These are phyloP conservation scores for Marcusenius ussheri DNA, from an alignment of 2,113 vertebrate species.

Conservation along the genomic window DNA sequence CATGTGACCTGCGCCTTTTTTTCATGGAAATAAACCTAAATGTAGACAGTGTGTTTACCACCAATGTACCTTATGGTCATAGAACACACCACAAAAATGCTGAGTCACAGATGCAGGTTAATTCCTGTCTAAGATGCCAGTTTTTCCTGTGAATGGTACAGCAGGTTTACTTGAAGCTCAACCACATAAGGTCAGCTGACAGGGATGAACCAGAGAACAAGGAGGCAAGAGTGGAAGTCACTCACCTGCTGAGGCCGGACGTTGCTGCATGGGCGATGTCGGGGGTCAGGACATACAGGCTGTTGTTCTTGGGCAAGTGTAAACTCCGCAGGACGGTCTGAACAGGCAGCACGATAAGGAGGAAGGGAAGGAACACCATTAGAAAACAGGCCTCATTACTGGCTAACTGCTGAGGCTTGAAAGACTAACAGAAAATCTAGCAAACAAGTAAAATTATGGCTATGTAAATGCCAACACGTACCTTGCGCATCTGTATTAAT, in stretches of 20 bases:
- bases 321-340: slow-evolving; percentile 89
- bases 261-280: slow-evolving; percentile 85
- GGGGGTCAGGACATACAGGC: slow-evolving; percentile 94
- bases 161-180: background rate
- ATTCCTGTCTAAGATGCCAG: background rate
- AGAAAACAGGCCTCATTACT: background rate
- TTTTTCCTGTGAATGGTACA: background rate
- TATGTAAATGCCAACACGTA: too few relatives aligned
- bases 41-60: background rate
- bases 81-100: background rate
- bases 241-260: slow-evolving; percentile 85
- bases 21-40: background rate
- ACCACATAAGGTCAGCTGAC: background rate
- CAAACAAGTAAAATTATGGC: too few relatives aligned
- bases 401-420: too few relatives aligned
- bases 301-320: slow-evolving; percentile 98
- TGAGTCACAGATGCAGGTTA: background rate
- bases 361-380: background rate
- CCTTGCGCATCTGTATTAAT: background rate
- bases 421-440: too few relatives aligned
- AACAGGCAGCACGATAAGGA: slow-evolving; percentile 6
- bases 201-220: background rate
- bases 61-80: background rate
- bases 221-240: background rate
- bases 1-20: background rate